phyloP scores from a whole-genome alignment of 2,888 invertebrate species.

The Lasioglossum malachurum region DNA sequence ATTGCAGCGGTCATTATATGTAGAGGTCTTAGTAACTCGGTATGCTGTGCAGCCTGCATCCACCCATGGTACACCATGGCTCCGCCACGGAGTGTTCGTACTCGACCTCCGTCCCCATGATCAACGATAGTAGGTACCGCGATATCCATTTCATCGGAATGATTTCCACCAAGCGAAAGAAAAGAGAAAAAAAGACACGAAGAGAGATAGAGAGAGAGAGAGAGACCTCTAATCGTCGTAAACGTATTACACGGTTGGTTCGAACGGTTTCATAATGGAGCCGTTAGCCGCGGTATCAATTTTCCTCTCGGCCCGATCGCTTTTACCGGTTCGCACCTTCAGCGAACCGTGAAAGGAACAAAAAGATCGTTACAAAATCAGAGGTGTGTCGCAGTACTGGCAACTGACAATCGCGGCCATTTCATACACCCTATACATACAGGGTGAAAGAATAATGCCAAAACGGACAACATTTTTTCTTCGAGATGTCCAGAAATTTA shows the following conservation, averaged over 20 bases:
- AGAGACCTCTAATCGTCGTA: background rate
- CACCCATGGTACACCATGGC: conserved; percentile 50
- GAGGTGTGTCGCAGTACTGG: background rate
- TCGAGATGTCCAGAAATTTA: background rate
- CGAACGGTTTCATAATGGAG: conserved; percentile 35
- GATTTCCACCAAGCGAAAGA: background rate
- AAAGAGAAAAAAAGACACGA: background rate
- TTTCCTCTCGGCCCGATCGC: conserved; percentile 28
- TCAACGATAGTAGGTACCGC: background rate
- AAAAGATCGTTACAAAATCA: conserved; percentile 42
- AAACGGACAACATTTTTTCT: background rate
- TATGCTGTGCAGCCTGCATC: conserved; percentile 71
- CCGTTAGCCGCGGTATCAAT: conserved; percentile 27
- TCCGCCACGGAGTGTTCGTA: conserved; percentile 49
- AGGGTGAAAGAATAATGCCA: background rate
- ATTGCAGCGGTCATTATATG: conserved; percentile 80
- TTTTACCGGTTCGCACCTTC: conserved; percentile 39
- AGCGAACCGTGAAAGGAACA: conserved; percentile 40
- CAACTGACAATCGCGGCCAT: background rate
- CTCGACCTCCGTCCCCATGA: conserved; percentile 19
- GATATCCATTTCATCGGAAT: background rate
- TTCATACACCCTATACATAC: conserved; percentile 61
- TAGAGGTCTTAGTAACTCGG: conserved; percentile 79
- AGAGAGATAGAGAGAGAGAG: background rate
- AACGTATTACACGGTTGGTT: conserved; percentile 43